A percentile compares a stretch with the other conserved stretches of the same genome.
phyloP scores from a whole-genome alignment of 2,888 invertebrate genomes.

The Chymomyza caudatula region DNA sequence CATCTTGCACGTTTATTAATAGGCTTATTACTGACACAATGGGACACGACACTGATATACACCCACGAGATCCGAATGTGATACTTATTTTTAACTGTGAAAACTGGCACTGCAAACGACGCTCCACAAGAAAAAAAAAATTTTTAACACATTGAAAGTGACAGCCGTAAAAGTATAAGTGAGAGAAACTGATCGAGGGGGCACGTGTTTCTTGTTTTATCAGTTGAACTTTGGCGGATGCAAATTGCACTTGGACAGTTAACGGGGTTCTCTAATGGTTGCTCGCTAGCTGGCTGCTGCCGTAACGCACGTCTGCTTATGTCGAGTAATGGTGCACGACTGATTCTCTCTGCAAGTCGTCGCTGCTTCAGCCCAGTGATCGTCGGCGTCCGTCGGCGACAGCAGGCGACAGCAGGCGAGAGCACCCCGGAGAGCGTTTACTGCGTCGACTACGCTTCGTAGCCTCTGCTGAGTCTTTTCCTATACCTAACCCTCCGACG shows the following conservation, averaged over 20 bases:
- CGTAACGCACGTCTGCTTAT: conserved; percentile 50
- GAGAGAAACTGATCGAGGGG: not conserved
- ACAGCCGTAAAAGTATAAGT: not conserved
- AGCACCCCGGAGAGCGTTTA: conserved; percentile 30
- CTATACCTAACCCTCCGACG: not conserved
- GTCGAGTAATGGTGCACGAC: conserved; percentile 62
- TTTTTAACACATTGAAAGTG: not conserved
- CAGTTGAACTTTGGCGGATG: not conserved
- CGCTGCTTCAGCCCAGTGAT: not conserved
- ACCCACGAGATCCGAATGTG: not conserved
- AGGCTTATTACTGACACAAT: too few relatives aligned
- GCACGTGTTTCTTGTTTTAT: not conserved
- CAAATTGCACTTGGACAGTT: not conserved
- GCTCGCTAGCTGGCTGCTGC: conserved; percentile 1
- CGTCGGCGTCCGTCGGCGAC: conserved; percentile 24
- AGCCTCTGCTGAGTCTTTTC: not conserved
- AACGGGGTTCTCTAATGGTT: not conserved
- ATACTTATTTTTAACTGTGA: too few relatives aligned
- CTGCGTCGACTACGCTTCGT: conserved; percentile 6
- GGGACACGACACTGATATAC: not conserved
- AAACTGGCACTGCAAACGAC: not conserved
- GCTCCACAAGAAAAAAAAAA: not conserved
- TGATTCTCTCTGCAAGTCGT: conserved; percentile 43
- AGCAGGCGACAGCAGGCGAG: conserved; percentile 5
- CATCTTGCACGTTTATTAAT: not conserved